A percentile compares a stretch with the other conserved stretches of the same genome.
These are phyloP conservation scores for Taenioides sp. DNA, from an alignment of 2,797 vertebrate species.

Conservation along the genomic window DNA sequence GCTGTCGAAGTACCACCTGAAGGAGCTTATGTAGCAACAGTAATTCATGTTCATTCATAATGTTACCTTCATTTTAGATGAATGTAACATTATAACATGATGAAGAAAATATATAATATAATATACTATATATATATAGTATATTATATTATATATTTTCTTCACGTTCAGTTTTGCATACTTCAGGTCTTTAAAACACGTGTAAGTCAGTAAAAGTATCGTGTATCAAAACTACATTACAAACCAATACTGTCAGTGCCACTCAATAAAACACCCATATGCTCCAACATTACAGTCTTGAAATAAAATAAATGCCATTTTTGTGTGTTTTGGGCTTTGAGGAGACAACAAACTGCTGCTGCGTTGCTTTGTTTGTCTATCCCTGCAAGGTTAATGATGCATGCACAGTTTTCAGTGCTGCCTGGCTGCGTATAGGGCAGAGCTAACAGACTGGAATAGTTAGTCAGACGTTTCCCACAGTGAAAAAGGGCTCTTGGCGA, in stretches of 20 bases:
- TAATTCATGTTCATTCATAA: no score
- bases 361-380: conserved; percentile 14
- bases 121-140: no score
- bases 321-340: conserved; percentile 15
- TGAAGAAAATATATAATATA: no score
- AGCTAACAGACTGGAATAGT: conserved; percentile 20
- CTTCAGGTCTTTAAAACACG: not conserved
- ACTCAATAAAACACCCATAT: not conserved
- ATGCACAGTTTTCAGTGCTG: conserved; percentile 16
- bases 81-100: not conserved
- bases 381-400: conserved; percentile 28
- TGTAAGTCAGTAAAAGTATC: not conserved
- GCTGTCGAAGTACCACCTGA: no score
- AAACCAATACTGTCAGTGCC: not conserved
- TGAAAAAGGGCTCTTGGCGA: conserved; percentile 4
- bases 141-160: not conserved
- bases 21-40: no score
- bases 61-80: no score
- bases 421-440: conserved; percentile 14
- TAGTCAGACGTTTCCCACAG: conserved; percentile 5
- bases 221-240: not conserved
- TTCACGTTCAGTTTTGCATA: not conserved
- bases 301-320: conserved; percentile 13
- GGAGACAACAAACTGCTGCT: conserved; percentile 5
- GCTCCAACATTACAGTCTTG: conserved; percentile 13